Conservation (phyloP, 2,797 vertebrate species). For the Bradypus variegatus region DNA sequence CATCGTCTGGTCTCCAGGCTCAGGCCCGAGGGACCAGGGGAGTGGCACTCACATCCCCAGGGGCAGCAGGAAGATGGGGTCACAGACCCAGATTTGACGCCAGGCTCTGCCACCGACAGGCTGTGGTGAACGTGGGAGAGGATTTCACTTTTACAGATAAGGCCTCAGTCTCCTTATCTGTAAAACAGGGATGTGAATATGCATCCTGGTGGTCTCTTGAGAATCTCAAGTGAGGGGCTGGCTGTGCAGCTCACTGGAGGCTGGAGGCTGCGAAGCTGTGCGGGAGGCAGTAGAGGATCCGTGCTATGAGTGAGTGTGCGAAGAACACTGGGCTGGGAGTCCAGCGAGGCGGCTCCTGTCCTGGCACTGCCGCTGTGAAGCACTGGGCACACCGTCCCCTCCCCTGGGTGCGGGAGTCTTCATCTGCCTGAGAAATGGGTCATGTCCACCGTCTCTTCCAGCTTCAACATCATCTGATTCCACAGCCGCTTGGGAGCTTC, state of each 20-base stretch:
- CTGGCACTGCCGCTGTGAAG: background rate
- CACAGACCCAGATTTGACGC: too few species aligned
- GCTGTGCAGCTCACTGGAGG: background rate
- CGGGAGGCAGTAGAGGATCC: background rate
- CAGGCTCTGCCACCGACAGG: too few species aligned
- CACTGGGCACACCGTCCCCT: fast-evolving
- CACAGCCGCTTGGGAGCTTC: background rate
- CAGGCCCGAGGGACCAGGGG: too few species aligned
- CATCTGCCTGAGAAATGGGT: background rate
- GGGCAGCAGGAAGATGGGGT: too few species aligned
- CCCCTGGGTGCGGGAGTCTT: background rate
- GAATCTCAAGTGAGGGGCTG: background rate
- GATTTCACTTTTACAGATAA: too few species aligned
- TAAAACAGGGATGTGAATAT: too few species aligned
- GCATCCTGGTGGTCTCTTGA: background rate
- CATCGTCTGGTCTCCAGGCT: too few species aligned
- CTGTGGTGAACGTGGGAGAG: too few species aligned
- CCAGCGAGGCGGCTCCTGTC: background rate
- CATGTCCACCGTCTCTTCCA: background rate
- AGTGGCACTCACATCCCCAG: too few species aligned
- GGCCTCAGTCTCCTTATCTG: too few species aligned
- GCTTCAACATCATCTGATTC: background rate
- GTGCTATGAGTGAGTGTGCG: fast-evolving
- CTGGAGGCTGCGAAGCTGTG: background rate
- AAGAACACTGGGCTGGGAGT: background rate